Percentiles rank a stretch among this genome's conserved stretches.
Conservation (phyloP, 2,797 vertebrate genomes). For the Sciurus vulgaris region DNA sequence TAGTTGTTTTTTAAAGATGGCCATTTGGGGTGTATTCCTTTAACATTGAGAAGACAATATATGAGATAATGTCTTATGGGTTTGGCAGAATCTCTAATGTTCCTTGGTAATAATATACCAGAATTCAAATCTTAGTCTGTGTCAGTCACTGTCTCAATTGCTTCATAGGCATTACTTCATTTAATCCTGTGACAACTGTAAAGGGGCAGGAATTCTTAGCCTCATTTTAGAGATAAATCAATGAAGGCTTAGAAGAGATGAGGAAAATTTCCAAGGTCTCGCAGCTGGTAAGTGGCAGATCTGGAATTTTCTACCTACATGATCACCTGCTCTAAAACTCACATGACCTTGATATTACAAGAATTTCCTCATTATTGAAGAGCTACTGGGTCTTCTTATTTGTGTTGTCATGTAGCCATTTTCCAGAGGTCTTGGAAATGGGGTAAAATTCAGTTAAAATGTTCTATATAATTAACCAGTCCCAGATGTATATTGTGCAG, state of each 20-base stretch:
- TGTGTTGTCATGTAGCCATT: not conserved
- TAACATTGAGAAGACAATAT: constrained; percentile 10
- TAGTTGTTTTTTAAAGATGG: not conserved
- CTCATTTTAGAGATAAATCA: not conserved
- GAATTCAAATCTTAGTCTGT: not conserved
- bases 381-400: not conserved
- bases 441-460: not conserved
- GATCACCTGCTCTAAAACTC: not conserved
- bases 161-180: not conserved
- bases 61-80: not conserved
- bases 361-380: not conserved
- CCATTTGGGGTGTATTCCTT: not conserved
- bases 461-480: not conserved
- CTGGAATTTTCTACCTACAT: not conserved
- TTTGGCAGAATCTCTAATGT: not conserved
- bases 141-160: not conserved
- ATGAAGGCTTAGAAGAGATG: not conserved
- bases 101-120: not conserved
- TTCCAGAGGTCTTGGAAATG: not conserved
- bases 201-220: not conserved
- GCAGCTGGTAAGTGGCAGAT: not conserved
- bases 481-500: not conserved
- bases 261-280: not conserved
- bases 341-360: not conserved
- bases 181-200: not conserved